These are phyloP conservation scores for Drosophila barbarae DNA, from an alignment of 2,888 invertebrate genomes.

Conservation along the genomic window DNA sequence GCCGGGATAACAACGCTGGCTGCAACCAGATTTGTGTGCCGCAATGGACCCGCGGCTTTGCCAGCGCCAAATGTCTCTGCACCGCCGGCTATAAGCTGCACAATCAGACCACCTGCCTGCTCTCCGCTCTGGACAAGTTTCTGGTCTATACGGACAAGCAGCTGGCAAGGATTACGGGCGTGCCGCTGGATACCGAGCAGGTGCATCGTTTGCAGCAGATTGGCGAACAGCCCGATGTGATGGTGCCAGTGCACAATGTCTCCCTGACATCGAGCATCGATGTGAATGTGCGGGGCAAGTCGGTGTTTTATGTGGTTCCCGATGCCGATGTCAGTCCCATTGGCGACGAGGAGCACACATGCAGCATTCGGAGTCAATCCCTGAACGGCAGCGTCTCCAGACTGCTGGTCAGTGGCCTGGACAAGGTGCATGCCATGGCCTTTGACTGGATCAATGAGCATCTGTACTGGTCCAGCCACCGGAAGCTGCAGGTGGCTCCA, in stretches of 20 bases:
- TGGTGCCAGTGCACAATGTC: slow-evolving; percentile 86
- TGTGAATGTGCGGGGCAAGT: slow-evolving; percentile 83
- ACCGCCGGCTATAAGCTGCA: slow-evolving; percentile 85
- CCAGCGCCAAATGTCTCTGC: slow-evolving; percentile 85
- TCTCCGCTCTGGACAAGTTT: slow-evolving; percentile 83
- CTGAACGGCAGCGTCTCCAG: slow-evolving; percentile 81
- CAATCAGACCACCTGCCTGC: slow-evolving; percentile 83
- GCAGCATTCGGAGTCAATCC: slow-evolving; percentile 84
- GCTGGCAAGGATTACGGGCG: slow-evolving; percentile 87
- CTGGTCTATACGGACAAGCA: slow-evolving; percentile 84
- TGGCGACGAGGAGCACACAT: slow-evolving; percentile 67
- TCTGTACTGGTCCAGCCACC: slow-evolving; percentile 89
- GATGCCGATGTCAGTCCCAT: slow-evolving; percentile 24
- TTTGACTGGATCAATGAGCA: slow-evolving; percentile 91
- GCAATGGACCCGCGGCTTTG: slow-evolving; percentile 81
- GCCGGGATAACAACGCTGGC: slow-evolving; percentile 84
- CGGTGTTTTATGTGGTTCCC: slow-evolving; percentile 83
- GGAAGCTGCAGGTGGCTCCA: slow-evolving; percentile 85
- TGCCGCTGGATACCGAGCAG: slow-evolving; percentile 78
- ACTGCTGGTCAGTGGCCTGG: slow-evolving; percentile 82
- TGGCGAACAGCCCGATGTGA: slow-evolving; percentile 81
- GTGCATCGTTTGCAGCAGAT: slow-evolving; percentile 66
- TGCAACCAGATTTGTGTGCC: slow-evolving; percentile 90
- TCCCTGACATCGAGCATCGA: slow-evolving; percentile 82
- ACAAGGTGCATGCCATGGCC: slow-evolving; percentile 85